Evolutionary conservation across 2,797 vertebrate species (phyloP), one percentile per base, ranked within the genome.

Genomic region (Iguana delicatissima): DNA sequence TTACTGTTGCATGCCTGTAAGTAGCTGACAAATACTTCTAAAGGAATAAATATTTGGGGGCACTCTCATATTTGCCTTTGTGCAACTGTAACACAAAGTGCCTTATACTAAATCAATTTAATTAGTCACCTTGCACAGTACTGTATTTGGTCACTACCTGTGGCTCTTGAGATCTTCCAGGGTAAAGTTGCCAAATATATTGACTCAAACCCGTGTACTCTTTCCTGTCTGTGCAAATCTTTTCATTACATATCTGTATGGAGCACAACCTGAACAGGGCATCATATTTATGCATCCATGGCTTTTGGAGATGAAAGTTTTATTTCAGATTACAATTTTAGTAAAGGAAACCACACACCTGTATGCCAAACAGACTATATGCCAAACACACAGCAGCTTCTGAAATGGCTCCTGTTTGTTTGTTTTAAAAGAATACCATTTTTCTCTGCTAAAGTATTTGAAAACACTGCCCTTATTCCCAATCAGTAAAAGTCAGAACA

Each of bases 301-400:
- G 10, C 26, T 10, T 69, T 29, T 29, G 67, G 67, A 12, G 9
- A 69, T 26, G 2, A 69, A 69, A 2, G 26, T 29, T 73, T 81
- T 38, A 90, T 57, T 89, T 85, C 85, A 73, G n/a, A 38, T 77
- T n/a, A 64, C 16, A 57, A 26, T 32, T 88, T 50, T 77, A 13
- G 18, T 62, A 9, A 85, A 80, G 8, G 57, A 4, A 90, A 69
- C 35, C 16, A 67, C 46, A 59, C 72, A 22, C 29, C 69, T 9
- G 29, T 81, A 57, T 86, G 12, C 8, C 67, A 90, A 62, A 46
- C 42, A 46, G 42, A 46, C 52, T 52, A 9, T 8, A 85, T 52
- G 57, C n/a, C 55, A 24, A 32, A 81, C 14, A 69, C 35, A 32
- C n/a, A 57, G 3, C 52, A n/a, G 3, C 35, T 81, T 88, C 26